A percentile compares a stretch with the other conserved stretches of the same genome.
phyloP scores from a whole-genome alignment of 2,888 invertebrate genomes.

The Nomada fabriciana region DNA sequence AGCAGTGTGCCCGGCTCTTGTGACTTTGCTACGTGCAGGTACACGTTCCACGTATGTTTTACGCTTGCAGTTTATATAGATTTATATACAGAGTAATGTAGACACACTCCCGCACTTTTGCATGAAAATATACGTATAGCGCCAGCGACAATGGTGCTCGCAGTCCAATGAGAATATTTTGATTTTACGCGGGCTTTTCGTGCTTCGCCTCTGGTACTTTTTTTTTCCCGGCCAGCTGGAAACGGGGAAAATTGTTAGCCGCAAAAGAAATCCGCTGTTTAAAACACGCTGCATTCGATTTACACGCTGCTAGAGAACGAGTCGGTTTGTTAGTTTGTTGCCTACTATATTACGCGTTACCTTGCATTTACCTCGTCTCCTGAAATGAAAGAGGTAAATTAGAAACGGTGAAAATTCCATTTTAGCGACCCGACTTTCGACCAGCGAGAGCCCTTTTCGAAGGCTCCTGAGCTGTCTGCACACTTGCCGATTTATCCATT shows the following conservation, averaged over 20 bases:
- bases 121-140: slow-evolving; percentile 15
- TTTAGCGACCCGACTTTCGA: background rate
- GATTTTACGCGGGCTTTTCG: slow-evolving; percentile 6
- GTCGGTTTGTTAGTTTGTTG: background rate
- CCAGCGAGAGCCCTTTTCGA: background rate
- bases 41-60: slow-evolving; percentile 27
- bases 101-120: slow-evolving; percentile 8
- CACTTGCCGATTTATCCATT: background rate
- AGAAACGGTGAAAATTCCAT: slow-evolving; percentile 4
- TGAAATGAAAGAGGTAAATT: slow-evolving; percentile 6
- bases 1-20: slow-evolving; percentile 29
- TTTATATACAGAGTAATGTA: slow-evolving; percentile 35
- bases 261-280: background rate
- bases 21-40: slow-evolving; percentile 12
- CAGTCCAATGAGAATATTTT: slow-evolving; percentile 5
- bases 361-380: slow-evolving; percentile 22
- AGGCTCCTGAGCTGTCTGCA: background rate
- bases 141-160: slow-evolving; percentile 16
- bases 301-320: slow-evolving; percentile 5
- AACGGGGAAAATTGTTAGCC: slow-evolving; percentile 4
- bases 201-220: background rate
- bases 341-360: background rate
- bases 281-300: slow-evolving; percentile 11
- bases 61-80: slow-evolving; percentile 46
- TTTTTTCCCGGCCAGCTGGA: background rate